Conservation (phyloP, 2,888 invertebrate genomes). For the Heliconius ethilla region DNA sequence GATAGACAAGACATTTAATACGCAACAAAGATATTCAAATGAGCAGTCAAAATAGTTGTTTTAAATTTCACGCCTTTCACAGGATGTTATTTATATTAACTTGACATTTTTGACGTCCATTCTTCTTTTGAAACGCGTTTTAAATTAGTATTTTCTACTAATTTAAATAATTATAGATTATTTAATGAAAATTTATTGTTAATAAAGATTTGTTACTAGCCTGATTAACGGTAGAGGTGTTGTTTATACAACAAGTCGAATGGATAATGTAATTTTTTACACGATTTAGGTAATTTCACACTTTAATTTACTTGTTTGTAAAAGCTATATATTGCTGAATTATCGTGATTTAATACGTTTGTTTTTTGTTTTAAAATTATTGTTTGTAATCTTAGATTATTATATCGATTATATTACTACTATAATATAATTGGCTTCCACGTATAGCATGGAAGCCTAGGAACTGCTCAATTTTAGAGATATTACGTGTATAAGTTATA, state of each 20-base stretch:
- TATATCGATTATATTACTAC: too few species aligned
- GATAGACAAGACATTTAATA: not conserved
- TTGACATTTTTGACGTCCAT: conserved; percentile 12
- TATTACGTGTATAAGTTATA: too few species aligned
- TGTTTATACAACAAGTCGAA: not conserved
- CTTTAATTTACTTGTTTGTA: not conserved
- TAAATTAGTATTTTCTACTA: not conserved
- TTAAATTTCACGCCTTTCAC: conserved; percentile 12
- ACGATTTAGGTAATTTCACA: not conserved
- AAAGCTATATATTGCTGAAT: not conserved
- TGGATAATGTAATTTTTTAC: not conserved
- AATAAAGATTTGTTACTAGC: not conserved
- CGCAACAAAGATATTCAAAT: conserved; percentile 6
- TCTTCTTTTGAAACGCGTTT: conserved; percentile 12
- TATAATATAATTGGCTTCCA: too few species aligned
- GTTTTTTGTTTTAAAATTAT: not conserved
- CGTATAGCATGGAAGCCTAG: too few species aligned
- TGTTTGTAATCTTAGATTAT: not conserved
- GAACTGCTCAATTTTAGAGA: too few species aligned
- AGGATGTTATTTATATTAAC: not conserved
- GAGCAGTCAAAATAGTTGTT: conserved; percentile 9
- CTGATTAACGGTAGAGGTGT: not conserved
- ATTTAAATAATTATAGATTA: not conserved
- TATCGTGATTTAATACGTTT: not conserved
- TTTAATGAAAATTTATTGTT: conserved; percentile 4